Evolutionary conservation across 2,888 invertebrate species (phyloP), one percentile per base, ranked within the genome.

Genomic region (Parasteatoda lunata): DNA sequence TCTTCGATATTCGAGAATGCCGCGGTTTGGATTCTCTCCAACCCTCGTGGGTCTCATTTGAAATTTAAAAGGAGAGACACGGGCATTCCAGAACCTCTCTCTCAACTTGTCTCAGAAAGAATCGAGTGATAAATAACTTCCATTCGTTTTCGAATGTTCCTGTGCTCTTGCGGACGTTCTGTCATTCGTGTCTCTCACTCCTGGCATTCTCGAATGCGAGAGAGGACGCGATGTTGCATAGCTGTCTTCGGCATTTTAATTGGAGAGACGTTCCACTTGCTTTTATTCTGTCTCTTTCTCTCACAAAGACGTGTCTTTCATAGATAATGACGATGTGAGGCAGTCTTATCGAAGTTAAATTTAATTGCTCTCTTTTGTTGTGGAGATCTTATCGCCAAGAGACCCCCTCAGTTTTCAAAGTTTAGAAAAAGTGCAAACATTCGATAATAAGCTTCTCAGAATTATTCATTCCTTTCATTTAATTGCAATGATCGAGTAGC

Each of bases 221-320:
- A 9, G 15, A 68, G 68, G 45, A 68, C 15, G 15, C 13, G 68
- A 68, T 68, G 45, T 5, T 13, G 68, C 15, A 68, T 15, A 68
- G 68, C 59, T 59, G 59, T 59, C 59, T 59, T 59, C 59, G 59
- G 59, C n/a, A 59, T 59, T 59, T 59, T 59, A 59, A 59, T 59
- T 59, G 59, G 59, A 59, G 59, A 59, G 9, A n/a, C 59, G 9
- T 59, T 59, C 30, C 30, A 30, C 30, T 30, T 30, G 30, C 30
- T 30, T 30, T 13, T 13, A n/a, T 13, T n/a, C 9, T 54, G 54
- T 54, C 54, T 52, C 52, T 54, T 54, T 59, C 59, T 59, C n/a
- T 0, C 59, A 13, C n/a, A 59, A 59, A 13, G 59, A 4, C n/a
- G n/a, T 54, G 54, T 7, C 7, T 54, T 54, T 9, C n/a, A 59